Evolutionary conservation across 2,888 invertebrate species (phyloP).

Genomic region (Caenorhabditis auriculariae): DNA sequence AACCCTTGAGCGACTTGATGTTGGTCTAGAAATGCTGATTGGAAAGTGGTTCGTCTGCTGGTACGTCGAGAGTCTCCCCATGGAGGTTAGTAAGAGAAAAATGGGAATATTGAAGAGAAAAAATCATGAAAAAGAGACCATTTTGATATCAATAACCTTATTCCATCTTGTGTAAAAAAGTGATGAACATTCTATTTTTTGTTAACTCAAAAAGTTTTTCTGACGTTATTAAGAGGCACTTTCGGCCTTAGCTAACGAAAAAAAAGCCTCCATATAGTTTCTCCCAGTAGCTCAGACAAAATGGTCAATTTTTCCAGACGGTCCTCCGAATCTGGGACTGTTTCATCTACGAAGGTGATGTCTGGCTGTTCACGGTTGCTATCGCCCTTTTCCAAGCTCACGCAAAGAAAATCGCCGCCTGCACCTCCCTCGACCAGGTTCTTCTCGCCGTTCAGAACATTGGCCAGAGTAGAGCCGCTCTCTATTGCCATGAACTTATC

Average conservation of each 20-base stretch:
- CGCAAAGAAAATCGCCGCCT: conserved; percentile 24
- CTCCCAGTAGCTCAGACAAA: neutral
- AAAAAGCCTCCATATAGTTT: too few relatives aligned
- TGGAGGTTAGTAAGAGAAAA: conserved; percentile 32
- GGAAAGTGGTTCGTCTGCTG: conserved; percentile 47
- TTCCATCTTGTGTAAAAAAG: too few relatives aligned
- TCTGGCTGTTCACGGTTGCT: conserved; percentile 86
- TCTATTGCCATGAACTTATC: conserved; percentile 42
- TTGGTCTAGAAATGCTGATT: conserved; percentile 39
- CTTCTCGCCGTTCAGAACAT: conserved; percentile 30
- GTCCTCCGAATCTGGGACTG: conserved; percentile 93
- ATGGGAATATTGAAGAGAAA: neutral
- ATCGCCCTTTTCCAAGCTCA: conserved; percentile 28
- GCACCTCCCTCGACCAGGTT: conserved; percentile 32
- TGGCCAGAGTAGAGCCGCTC: conserved; percentile 28
- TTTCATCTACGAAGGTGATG: conserved; percentile 88
- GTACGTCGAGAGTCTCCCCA: conserved; percentile 45
- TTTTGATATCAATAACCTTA: too few relatives aligned
- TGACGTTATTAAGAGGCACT: too few relatives aligned
- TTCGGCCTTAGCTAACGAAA: too few relatives aligned
- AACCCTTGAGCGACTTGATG: conserved; percentile 27
- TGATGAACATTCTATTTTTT: too few relatives aligned
- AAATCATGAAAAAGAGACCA: neutral
- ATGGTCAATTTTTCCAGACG: conserved; percentile 70
- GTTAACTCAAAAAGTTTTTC: too few relatives aligned